Base-by-base conservation (phyloP, 2,888 invertebrate genomes). In the Drosophila eohydei region DNA sequence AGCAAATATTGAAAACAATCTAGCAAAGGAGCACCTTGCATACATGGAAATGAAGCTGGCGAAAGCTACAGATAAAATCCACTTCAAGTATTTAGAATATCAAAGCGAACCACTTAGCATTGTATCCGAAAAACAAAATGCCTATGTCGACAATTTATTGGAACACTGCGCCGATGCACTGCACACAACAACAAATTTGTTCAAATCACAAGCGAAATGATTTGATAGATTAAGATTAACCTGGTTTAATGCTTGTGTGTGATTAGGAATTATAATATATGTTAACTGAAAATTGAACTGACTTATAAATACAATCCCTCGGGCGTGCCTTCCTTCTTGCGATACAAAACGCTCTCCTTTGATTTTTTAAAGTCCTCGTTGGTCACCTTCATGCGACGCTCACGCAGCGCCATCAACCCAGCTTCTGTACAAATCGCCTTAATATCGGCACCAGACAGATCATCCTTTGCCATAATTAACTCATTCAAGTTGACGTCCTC, bases 351-450 rank as follows among this genome's bases (percentile, higher is more conserved):
- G 93, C 98, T 99, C 93, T 99, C 99, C 93, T 99, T 99, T 0
- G 99, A 98, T 93, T 99, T 99, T 93, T 98, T 97, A 93, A 99
- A 99, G 93, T 99, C 99, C 93, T 99, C 99, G 94, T 98, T 99
- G 73, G 98, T 99, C 38, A 99, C 99, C 93, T 99, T 99, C 99
- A 99, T 99, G 84, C 99, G 95, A 61, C 99, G 95, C 93, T 99
- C 99, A 75, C 99, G 94, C 56, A 99, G 93, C 5, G 99, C 99
- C 96, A 99, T 97, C 63, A 99, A 94, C 75, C 99, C 99, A 62
- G 99, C 99, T 94, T 99, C 99, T 9, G 99, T 99, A 93, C 99
- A 99, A 93, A 99, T 99, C 16, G 99, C 99, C 94, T 98, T 98
- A 81, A 98, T 98, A 92, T 98, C 98, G 73, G 98, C 98, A 26